Conservation (phyloP, 2,113 vertebrate species). For the Nycticryphes semicollaris region DNA sequence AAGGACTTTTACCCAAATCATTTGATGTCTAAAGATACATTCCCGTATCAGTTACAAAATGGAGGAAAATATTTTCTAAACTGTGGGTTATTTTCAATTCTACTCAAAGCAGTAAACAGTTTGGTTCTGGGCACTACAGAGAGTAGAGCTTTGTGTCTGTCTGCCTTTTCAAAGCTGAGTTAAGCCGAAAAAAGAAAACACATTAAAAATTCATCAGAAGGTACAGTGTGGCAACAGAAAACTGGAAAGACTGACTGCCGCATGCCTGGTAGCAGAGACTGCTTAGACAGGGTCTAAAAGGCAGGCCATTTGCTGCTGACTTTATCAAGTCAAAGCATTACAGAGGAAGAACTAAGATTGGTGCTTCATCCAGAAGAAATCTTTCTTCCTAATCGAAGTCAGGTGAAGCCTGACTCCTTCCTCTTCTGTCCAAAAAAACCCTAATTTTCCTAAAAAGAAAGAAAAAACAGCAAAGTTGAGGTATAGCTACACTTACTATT, state of each 20-base stretch:
- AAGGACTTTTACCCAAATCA: neutral
- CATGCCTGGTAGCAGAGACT: neutral
- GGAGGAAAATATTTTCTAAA: neutral
- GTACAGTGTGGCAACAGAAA: neutral
- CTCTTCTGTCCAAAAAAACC: neutral
- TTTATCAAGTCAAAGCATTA: neutral
- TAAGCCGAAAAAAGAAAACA: conserved; percentile 3
- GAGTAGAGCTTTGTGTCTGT: neutral
- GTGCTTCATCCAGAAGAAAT: neutral
- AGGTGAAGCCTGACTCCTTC: neutral
- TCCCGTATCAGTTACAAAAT: neutral
- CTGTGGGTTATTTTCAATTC: neutral
- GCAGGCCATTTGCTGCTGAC: neutral
- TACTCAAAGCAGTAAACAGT: neutral
- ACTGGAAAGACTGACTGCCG: neutral
- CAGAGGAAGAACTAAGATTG: neutral
- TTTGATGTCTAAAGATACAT: neutral
- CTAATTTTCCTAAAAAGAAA: neutral
- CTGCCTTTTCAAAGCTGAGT: neutral
- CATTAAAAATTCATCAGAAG: conserved; percentile 36
- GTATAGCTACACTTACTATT: neutral
- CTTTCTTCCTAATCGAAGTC: neutral
- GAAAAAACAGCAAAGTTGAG: neutral
- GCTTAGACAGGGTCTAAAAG: neutral
- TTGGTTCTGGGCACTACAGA: neutral